phyloP scores from a whole-genome alignment of 2,797 vertebrate species.

The Tapirus indicus region DNA sequence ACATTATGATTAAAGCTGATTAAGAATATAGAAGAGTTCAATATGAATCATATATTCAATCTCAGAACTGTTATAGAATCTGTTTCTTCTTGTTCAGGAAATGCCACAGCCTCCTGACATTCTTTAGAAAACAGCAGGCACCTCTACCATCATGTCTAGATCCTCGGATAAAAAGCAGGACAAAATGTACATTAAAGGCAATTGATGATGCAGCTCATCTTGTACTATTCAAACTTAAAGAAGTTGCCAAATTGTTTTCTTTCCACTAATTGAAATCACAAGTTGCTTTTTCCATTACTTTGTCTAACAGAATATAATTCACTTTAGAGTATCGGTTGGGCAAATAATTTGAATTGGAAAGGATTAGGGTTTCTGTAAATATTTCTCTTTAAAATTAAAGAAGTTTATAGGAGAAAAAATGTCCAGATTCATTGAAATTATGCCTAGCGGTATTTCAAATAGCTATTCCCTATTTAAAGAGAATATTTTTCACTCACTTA shows the following conservation, averaged over 20 bases:
- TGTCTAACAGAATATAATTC: conserved; percentile 37
- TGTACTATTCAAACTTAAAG: conserved; percentile 65
- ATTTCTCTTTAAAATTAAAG: conserved; percentile 66
- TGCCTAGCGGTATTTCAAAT: conserved; percentile 36
- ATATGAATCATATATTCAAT: conserved; percentile 39
- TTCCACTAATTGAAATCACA: conserved; percentile 70
- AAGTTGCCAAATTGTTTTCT: conserved; percentile 74
- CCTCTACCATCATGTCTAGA: conserved; percentile 45
- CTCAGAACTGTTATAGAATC: conserved; percentile 38
- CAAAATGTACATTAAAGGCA: conserved; percentile 70
- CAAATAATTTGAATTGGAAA: conserved; percentile 59
- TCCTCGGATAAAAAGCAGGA: conserved; percentile 67
- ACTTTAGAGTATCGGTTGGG: conserved; percentile 7
- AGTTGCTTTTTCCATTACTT: conserved; percentile 61
- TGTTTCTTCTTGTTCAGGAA: conserved; percentile 68
- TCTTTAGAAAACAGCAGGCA: conserved; percentile 61
- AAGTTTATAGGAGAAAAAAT: not conserved
- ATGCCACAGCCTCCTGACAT: conserved; percentile 24
- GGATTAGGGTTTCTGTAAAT: conserved; percentile 44
- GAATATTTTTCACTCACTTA: conserved; percentile 33
- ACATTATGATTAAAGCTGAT: conserved; percentile 38
- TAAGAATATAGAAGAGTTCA: conserved; percentile 11
- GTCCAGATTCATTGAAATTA: not conserved
- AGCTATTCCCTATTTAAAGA: not conserved
- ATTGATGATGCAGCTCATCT: conserved; percentile 64